Conservation (phyloP, 2,888 invertebrate species). For the Megastigmus dorsalis region DNA sequence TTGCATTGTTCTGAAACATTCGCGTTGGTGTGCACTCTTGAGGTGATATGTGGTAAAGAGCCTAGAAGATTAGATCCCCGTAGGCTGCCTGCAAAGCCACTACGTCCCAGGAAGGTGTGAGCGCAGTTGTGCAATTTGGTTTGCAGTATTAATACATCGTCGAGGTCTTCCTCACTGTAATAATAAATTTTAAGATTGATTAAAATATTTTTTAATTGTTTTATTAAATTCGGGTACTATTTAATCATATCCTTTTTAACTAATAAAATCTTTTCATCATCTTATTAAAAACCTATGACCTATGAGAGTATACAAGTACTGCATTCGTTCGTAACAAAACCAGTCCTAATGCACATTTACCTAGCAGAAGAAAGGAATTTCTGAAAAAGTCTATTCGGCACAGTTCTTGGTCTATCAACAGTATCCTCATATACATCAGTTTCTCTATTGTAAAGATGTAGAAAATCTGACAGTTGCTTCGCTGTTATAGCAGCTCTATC, state of each 20-base stretch:
- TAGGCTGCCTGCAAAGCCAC: constrained; percentile 73
- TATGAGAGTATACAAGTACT: no score
- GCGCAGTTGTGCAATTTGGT: constrained; percentile 79
- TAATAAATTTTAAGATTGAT: not conserved
- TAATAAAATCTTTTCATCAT: no score
- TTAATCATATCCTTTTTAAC: no score
- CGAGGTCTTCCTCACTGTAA: constrained; percentile 83
- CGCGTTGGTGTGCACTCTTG: constrained; percentile 71
- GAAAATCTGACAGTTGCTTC: constrained; percentile 88
- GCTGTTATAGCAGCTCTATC: constrained; percentile 89
- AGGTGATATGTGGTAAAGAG: constrained; percentile 72
- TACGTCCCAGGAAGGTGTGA: constrained; percentile 79
- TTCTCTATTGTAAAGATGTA: constrained; percentile 88
- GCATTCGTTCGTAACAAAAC: not conserved
- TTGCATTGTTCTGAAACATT: constrained; percentile 70
- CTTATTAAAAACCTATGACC: no score
- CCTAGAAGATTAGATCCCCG: constrained; percentile 71
- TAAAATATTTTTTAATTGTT: not conserved
- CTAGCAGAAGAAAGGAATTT: constrained; percentile 79
- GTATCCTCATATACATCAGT: constrained; percentile 86
- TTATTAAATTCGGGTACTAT: no score
- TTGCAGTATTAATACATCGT: constrained; percentile 81
- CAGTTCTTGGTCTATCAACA: constrained; percentile 79
- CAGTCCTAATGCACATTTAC: constrained; percentile 69
- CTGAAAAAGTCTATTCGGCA: constrained; percentile 77